Evolutionary conservation across 1,140 invertebrate species (phyloP), one percentile per base, ranked within the genome.

Genomic region (Diorhabda carinulata): DNA sequence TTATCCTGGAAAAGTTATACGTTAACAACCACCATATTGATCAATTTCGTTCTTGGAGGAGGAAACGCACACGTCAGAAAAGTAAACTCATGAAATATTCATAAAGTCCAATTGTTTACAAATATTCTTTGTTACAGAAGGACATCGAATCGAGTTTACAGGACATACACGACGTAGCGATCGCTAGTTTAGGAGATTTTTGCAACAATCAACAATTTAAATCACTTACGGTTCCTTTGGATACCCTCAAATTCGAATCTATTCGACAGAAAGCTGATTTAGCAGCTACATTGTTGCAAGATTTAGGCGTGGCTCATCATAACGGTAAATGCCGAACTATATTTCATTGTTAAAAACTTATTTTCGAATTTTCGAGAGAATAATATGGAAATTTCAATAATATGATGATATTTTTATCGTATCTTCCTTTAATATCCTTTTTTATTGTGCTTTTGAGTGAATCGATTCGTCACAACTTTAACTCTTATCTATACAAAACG

Each of bases 211-310:
- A 87, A 75, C 83, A 85, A 41, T 91, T 88, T 80, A 87, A 88
- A 58, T 84, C 87, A 4, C 82, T 92, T 52, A 84, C 86, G 47
- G 86, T 89, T 60, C 86, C 86, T 7, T 79, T 93, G 68, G 86
- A 89, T 78, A 84, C 89, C 2, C 78, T 84, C 8, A 82, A 87
- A 40, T 92, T 89, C 82, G 89, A 91, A 76, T 83, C 86, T 2
- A 87, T 88, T 42, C 83, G 89, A 64, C 89, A 91, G 73, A 89
- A 91, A 73, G 87, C 88, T 3, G 90, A 92, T 76, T 84, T 93
- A 71, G 87, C 90, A 2, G 89, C 90, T 25, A 86, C 85, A 67
- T 83, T 92, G 71, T 80, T 93, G 2, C 87, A 89, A 71, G 89
- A 90, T 76, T 83, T 91, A 8, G 88, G 88, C 43, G 82, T 89